Base-by-base conservation (phyloP, 1,140 invertebrate genomes). In the Batillaria attramentaria region DNA sequence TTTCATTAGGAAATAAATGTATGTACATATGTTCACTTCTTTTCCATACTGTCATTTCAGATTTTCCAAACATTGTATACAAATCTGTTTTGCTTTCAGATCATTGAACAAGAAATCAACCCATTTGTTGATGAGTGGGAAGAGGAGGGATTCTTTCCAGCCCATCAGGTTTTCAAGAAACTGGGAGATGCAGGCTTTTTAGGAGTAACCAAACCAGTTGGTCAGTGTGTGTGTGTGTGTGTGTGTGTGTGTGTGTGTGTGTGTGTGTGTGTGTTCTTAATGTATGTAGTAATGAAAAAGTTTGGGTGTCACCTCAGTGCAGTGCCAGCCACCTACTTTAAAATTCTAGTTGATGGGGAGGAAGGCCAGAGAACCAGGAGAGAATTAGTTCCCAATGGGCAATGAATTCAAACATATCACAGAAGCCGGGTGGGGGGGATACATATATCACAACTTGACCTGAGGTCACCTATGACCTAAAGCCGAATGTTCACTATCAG, bases 91-190 rank as follows among this genome's bases (percentile, higher is more conserved):
- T 42, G 79, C 62, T 83, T 85, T 69, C 72, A 92, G 91, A 86
- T 93, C 20, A 93, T 94, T 80, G 92, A 93, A 24, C 89, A 89
- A 72, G 92, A 94, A 33, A 93, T 94, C 41, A 94, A 94, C 88
- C 93, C 93, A 31, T 89, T 89, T 89, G 92, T 94, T 31, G 92
- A 93, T 83, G 83, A 93, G 84, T 94, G 93, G 93, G 93, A 94
- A 83, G 85, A 82, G 54, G 85, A 88, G 39, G 87, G 89, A 57
- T 81, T 83, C 65, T 94, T 93, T 89, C 93, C 93, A 41, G 92
- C 92, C 6, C 92, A 93, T 84, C 77, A 91, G 80, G 86, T 94
- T 4, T 93, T 94, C 81, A 93, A 93, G 84, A 92, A 92, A 80
- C 83, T 94, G 4, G 93, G 93, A 68, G 72, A 91, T 37, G 92